Conservation (phyloP, 2,888 invertebrate genomes). For the Apantesis nais region DNA sequence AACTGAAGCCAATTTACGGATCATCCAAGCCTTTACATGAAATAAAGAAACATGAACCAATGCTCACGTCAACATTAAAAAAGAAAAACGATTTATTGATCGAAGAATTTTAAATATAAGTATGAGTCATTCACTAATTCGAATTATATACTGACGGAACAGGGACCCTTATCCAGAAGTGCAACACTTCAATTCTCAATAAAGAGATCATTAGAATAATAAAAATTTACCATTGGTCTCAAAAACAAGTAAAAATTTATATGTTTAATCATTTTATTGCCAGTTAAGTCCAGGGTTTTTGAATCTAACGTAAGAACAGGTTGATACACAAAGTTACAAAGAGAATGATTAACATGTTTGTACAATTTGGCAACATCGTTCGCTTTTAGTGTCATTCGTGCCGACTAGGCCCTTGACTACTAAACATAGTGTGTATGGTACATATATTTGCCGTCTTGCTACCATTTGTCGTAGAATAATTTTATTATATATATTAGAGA, state of each 20-base stretch:
- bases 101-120: not conserved
- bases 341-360: not conserved
- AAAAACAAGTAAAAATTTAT: not conserved
- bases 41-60: not conserved
- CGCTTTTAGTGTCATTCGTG: not conserved
- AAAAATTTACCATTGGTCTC: not conserved
- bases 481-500: not conserved
- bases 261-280: not conserved
- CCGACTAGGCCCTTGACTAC: not conserved
- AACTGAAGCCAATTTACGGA: not conserved
- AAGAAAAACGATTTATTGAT: not conserved
- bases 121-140: not conserved
- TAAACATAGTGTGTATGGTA: not conserved
- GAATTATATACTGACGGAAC: not conserved
- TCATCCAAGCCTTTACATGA: not conserved
- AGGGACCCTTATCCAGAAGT: not conserved
- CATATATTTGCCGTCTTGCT: not conserved
- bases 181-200: not conserved
- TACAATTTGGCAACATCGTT: not conserved
- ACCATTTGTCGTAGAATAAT: not conserved
- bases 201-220: no score
- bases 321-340: not conserved
- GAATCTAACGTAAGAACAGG: not conserved
- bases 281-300: not conserved
- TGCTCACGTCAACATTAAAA: not conserved